phyloP scores from a whole-genome alignment of 2,888 invertebrate genomes.

The Desoria tigrina region DNA sequence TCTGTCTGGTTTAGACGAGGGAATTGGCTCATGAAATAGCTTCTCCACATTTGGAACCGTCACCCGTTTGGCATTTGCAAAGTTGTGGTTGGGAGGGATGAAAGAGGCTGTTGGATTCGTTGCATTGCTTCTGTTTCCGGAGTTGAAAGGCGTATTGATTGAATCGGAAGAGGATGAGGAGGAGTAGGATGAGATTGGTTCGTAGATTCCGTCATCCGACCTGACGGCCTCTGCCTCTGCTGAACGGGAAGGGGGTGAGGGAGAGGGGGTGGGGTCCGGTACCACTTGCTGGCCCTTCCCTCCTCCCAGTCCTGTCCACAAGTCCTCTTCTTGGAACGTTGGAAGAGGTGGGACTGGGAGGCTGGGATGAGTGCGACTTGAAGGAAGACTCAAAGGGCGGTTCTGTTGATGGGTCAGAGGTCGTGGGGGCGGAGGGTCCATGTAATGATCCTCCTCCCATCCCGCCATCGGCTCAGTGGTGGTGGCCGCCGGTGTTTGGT shows the following conservation, averaged over 20 bases:
- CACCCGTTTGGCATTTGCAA: slow-evolving; percentile 31
- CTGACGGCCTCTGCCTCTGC: too few relatives aligned
- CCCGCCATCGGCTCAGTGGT: too few relatives aligned
- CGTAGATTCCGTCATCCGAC: slow-evolving; percentile 44
- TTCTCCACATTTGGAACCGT: slow-evolving; percentile 38
- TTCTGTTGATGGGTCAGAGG: too few relatives aligned
- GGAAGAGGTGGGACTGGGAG: too few relatives aligned
- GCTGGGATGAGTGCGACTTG: too few relatives aligned
- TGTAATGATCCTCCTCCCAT: slow-evolving; percentile 40
- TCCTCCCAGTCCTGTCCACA: background rate
- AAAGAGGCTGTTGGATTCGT: too few relatives aligned
- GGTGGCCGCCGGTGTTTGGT: too few relatives aligned
- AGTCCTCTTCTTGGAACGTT: too few relatives aligned
- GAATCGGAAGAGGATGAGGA: slow-evolving; percentile 22
- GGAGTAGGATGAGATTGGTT: slow-evolving; percentile 43
- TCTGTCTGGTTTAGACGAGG: slow-evolving; percentile 5
- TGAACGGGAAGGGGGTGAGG: background rate
- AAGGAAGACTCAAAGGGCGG: too few relatives aligned
- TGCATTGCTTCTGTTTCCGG: too few relatives aligned
- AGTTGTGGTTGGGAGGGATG: slow-evolving; percentile 34
- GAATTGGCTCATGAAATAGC: too few relatives aligned
- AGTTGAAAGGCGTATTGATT: slow-evolving; percentile 22
- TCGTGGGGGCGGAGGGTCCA: slow-evolving; percentile 40
- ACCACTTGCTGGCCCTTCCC: background rate
- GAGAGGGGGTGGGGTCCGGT: slow-evolving; percentile 12